phyloP scores from a whole-genome alignment of 1,140 invertebrate genomes.

The Saccostrea echinata region DNA sequence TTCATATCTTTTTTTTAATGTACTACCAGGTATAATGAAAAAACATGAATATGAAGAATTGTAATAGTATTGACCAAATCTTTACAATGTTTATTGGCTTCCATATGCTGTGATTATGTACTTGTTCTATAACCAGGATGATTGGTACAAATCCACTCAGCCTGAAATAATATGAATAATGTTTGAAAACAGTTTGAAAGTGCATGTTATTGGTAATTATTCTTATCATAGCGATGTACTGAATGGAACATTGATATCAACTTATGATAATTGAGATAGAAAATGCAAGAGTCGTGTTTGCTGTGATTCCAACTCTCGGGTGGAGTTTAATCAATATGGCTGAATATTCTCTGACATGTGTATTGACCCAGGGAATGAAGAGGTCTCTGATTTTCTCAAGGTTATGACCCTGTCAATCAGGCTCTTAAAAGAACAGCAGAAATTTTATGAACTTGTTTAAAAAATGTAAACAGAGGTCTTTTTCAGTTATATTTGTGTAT shows the following conservation, averaged over 20 bases:
- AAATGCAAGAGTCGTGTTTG: constrained; percentile 12
- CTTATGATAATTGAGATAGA: constrained; percentile 24
- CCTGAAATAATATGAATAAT: neutral
- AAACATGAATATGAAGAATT: no score
- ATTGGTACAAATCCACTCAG: neutral
- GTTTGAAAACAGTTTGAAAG: neutral
- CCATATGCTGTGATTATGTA: neutral
- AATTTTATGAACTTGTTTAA: constrained; percentile 16
- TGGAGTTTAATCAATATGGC: neutral
- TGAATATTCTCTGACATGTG: constrained; percentile 2
- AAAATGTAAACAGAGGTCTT: neutral
- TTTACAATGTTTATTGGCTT: neutral
- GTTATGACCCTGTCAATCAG: constrained; percentile 7
- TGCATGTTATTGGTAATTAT: neutral
- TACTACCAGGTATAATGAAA: no score
- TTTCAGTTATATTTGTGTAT: neutral
- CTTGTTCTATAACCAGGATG: neutral
- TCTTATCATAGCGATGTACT: neutral
- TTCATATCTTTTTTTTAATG: no score
- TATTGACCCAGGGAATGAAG: constrained; percentile 11
- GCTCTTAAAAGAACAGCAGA: neutral
- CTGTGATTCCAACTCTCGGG: neutral
- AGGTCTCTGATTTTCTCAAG: constrained; percentile 25
- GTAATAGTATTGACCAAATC: neutral
- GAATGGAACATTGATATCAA: constrained; percentile 15